phyloP scores from a whole-genome alignment of 2,797 vertebrate species.

The Ficedula albicollis region DNA sequence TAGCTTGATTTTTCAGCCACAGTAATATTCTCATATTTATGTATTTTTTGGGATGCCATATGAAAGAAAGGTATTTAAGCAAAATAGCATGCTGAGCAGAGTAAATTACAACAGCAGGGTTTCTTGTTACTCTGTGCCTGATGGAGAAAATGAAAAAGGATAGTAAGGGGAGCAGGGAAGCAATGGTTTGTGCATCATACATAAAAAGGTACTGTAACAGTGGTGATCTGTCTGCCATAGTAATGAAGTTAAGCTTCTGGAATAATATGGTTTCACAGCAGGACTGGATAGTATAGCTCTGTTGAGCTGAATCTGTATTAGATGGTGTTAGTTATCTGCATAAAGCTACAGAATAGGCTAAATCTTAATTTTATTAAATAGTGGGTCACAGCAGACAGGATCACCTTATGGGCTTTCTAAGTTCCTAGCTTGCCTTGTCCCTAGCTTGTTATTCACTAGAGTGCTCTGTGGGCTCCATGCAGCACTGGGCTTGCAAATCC shows the following conservation, averaged over 20 bases:
- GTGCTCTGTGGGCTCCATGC: neutral
- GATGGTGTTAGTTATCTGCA: conserved; percentile 30
- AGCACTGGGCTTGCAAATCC: neutral
- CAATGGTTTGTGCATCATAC: neutral
- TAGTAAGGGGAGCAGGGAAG: conserved; percentile 1
- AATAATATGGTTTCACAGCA: conserved; percentile 39
- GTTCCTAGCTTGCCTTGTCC: neutral
- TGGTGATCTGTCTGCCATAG: neutral
- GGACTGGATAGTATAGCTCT: conserved; percentile 18
- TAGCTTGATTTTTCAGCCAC: conserved; percentile 34
- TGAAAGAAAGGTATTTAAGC: conserved; percentile 25
- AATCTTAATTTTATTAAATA: conserved; percentile 59
- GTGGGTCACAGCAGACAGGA: neutral
- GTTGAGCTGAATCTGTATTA: conserved; percentile 62
- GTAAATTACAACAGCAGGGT: neutral
- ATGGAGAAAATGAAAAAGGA: conserved; percentile 21
- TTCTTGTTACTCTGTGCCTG: neutral
- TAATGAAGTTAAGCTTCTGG: conserved; percentile 30
- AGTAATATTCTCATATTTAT: conserved; percentile 8
- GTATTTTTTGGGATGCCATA: neutral
- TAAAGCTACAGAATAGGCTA: conserved; percentile 32
- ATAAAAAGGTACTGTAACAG: neutral
- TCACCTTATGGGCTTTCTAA: neutral
- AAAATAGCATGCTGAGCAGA: neutral
- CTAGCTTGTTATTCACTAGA: neutral